Conservation (phyloP, 2,113 vertebrate species). For the Aix galericulata region DNA sequence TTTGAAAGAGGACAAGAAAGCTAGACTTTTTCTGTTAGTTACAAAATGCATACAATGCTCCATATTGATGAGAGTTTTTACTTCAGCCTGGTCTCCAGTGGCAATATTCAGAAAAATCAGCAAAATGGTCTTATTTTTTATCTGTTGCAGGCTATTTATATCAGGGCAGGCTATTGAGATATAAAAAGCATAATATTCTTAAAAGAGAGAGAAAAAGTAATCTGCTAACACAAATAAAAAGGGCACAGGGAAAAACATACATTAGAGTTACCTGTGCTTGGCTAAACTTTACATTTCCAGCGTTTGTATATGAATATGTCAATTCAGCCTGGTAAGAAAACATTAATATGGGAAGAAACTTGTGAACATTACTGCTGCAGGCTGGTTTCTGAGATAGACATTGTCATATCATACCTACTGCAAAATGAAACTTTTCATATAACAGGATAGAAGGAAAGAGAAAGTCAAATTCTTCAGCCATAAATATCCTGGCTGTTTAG, state of each 20-base stretch:
- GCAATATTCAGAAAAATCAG: conserved; percentile 13
- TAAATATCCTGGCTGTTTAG: not conserved
- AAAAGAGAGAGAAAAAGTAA: not conserved
- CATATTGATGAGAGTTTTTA: conserved; percentile 32
- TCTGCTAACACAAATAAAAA: not conserved
- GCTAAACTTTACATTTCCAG: not conserved
- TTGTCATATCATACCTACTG: not conserved
- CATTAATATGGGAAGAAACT: not conserved
- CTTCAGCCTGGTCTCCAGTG: not conserved
- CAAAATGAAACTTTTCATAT: not conserved
- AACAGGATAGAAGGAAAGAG: not conserved
- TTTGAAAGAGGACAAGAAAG: conserved; percentile 42
- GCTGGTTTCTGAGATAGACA: not conserved
- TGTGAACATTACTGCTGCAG: not conserved
- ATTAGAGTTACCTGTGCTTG: not conserved
- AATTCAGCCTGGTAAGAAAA: not conserved
- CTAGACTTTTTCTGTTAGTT: not conserved
- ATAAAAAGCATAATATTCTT: not conserved
- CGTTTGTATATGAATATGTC: not conserved
- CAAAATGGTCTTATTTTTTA: not conserved
- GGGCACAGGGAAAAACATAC: not conserved
- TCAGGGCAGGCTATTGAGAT: not conserved
- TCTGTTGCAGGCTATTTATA: not conserved
- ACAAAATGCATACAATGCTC: not conserved
- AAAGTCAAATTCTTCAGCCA: not conserved